phyloP scores from a whole-genome alignment of 1,140 invertebrate genomes.

The Pemphigus obesinymphae region DNA sequence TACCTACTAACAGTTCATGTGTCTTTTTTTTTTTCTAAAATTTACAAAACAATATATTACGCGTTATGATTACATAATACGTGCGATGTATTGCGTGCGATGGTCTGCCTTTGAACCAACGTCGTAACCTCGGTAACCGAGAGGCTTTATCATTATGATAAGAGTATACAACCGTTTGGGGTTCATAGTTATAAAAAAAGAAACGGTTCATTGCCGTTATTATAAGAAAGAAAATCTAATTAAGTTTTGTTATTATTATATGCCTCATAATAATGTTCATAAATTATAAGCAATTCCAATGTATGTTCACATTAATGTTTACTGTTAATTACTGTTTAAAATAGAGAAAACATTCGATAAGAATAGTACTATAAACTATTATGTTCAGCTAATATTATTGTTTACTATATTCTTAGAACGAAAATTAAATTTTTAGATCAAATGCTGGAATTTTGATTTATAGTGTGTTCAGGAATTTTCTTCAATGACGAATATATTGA shows the following conservation, averaged over 20 bases:
- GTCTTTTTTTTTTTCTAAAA: not conserved
- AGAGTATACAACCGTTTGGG: not conserved
- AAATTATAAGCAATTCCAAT: no score
- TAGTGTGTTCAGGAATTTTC: no score
- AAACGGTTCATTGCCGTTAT: not conserved
- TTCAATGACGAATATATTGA: no score
- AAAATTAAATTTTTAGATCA: no score
- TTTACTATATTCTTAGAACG: no score
- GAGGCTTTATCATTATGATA: conserved; percentile 2
- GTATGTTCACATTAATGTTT: no score
- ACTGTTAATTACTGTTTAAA: no score
- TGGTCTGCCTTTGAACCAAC: not conserved
- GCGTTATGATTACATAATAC: not conserved
- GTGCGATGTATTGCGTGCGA: not conserved
- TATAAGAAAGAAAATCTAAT: not conserved
- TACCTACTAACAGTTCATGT: not conserved
- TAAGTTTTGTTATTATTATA: not conserved
- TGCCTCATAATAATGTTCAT: no score
- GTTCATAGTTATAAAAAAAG: not conserved
- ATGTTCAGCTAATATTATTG: no score
- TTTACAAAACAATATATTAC: not conserved
- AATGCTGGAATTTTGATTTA: no score
- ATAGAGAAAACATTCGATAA: no score
- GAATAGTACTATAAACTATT: no score
- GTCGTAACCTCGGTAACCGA: not conserved